Conservation (phyloP, 2,888 invertebrate genomes). For the Venusia cambrica region DNA sequence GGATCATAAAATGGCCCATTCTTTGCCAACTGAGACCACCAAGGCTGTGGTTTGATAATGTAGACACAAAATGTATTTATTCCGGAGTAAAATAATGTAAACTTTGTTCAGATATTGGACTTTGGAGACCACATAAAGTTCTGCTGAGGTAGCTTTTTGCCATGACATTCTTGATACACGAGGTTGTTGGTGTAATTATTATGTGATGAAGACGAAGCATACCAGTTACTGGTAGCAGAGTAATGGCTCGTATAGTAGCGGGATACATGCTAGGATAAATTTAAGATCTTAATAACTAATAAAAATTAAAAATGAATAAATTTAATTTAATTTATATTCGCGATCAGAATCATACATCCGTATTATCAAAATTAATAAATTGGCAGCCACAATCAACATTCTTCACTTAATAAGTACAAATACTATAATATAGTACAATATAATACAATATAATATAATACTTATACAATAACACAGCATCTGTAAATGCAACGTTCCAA, state of each 20-base stretch:
- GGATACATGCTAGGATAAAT: conserved; percentile 52
- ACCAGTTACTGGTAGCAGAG: conserved; percentile 36
- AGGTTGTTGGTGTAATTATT: conserved; percentile 49
- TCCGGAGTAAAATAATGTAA: conserved; percentile 20
- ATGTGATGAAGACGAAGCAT: conserved; percentile 48
- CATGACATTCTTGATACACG: conserved; percentile 17
- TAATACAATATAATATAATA: too few relatives aligned
- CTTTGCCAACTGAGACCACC: conserved; percentile 54
- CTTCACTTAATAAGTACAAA: too few relatives aligned
- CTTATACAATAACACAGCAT: too few relatives aligned
- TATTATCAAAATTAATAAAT: too few relatives aligned
- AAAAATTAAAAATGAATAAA: too few relatives aligned
- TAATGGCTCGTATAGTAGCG: conserved; percentile 49
- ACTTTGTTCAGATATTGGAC: conserved; percentile 19
- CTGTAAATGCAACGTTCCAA: too few relatives aligned
- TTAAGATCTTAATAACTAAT: too few relatives aligned
- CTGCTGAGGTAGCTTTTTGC: conserved; percentile 23
- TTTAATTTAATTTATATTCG: too few relatives aligned
- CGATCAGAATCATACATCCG: too few relatives aligned
- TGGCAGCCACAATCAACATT: too few relatives aligned
- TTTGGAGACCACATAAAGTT: conserved; percentile 20
- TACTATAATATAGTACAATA: too few relatives aligned
- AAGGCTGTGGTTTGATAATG: conserved; percentile 35
- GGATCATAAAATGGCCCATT: conserved; percentile 53
- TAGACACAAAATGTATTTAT: conserved; percentile 28